A percentile compares a stretch with the other conserved stretches of the same genome.
Evolutionary conservation across 2,113 vertebrate genomes (phyloP).

Genomic region (Probosciger aterrimus): DNA sequence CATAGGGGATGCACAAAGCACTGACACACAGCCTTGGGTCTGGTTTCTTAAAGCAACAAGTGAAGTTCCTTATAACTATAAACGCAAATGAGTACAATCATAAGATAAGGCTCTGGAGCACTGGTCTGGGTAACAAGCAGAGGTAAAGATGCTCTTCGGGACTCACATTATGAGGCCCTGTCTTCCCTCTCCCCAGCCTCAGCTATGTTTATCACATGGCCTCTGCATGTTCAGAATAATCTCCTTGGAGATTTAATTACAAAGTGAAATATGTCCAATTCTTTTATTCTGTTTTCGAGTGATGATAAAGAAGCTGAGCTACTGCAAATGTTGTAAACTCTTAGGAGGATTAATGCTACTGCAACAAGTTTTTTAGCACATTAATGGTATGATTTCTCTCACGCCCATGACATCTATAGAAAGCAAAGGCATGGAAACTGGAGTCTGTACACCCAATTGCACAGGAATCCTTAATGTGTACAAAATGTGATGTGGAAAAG

Average conservation of each 20-base stretch:
- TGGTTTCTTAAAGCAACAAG: not conserved
- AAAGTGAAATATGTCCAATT: not conserved
- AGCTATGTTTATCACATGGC: not conserved
- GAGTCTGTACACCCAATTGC: not conserved
- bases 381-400: not conserved
- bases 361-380: not conserved
- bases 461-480: not conserved
- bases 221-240: not conserved
- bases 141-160: not conserved
- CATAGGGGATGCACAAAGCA: not conserved
- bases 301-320: not conserved
- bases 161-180: accelerated
- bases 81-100: not conserved
- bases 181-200: not conserved
- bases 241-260: not conserved
- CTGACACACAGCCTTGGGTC: not conserved
- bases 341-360: not conserved
- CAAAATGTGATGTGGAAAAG: not conserved
- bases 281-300: not conserved
- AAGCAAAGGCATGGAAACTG: not conserved
- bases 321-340: not conserved
- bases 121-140: not conserved
- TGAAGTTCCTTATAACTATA: not conserved
- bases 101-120: not conserved
- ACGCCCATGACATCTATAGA: accelerated